A percentile compares a stretch with the other conserved stretches of the same genome.
phyloP scores from a whole-genome alignment of 37 sponge, comb jelly and placozoan species.

The Halisarca cf. caerulea region DNA sequence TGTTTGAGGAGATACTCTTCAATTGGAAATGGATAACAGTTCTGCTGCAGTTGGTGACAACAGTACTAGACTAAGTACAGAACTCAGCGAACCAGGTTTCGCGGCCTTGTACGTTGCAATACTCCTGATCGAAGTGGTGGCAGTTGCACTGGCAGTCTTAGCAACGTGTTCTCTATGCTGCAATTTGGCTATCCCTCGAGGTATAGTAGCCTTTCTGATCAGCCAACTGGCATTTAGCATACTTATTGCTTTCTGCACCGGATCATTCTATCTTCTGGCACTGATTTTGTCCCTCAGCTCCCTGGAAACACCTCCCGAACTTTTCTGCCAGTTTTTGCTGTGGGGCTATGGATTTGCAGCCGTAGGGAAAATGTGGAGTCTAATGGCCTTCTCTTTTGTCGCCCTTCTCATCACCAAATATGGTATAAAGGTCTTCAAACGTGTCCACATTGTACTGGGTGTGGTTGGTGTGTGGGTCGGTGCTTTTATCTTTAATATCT shows the following conservation, averaged over 20 bases:
- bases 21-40: too few relatives aligned
- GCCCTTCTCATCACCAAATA: background rate
- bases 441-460: background rate
- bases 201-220: background rate
- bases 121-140: too few relatives aligned
- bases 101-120: too few relatives aligned
- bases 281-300: background rate
- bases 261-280: background rate
- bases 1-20: too few relatives aligned
- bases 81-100: too few relatives aligned
- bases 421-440: background rate
- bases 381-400: background rate
- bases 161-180: background rate
- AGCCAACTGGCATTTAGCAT: background rate
- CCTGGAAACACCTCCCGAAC: background rate
- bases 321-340: background rate
- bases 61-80: too few relatives aligned
- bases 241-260: background rate
- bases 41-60: too few relatives aligned
- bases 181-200: too few relatives aligned
- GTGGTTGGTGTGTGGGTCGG: background rate
- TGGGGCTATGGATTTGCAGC: background rate
- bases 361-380: background rate
- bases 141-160: background rate
- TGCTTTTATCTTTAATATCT: background rate